Conservation (phyloP, 1,140 invertebrate genomes). For the Solenopsis fugax region DNA sequence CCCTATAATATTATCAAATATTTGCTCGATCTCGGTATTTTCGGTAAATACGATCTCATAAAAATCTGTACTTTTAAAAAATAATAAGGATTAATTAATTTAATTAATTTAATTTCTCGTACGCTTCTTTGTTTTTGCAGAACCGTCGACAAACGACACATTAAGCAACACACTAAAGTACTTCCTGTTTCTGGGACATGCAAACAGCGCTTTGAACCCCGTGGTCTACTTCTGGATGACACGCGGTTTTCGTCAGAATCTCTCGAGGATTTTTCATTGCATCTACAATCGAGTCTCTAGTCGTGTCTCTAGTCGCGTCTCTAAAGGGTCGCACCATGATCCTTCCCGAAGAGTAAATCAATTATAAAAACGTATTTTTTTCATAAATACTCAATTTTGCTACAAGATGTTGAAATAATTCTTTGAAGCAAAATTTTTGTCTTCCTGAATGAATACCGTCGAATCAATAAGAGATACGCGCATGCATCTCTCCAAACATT, state of each 20-base stretch:
- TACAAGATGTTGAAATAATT: too few relatives aligned
- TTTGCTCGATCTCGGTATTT: conserved; percentile 87
- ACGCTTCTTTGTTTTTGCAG: conserved; percentile 69
- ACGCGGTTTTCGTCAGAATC: conserved; percentile 92
- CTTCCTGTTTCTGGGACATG: conserved; percentile 89
- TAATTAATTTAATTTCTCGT: not conserved
- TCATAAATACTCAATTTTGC: not conserved
- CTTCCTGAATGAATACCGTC: not conserved
- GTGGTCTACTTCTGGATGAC: conserved; percentile 96
- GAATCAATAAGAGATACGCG: not conserved
- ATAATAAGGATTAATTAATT: too few relatives aligned
- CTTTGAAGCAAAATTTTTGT: too few relatives aligned
- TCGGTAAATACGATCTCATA: conserved; percentile 74
- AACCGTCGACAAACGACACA: conserved; percentile 46
- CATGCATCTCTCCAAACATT: not conserved
- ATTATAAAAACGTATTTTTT: not conserved
- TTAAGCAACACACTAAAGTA: conserved; percentile 82
- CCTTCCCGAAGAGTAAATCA: conserved; percentile 71
- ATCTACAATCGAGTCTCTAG: conserved; percentile 65
- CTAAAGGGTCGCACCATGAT: conserved; percentile 44
- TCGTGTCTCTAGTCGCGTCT: too few relatives aligned
- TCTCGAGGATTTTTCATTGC: conserved; percentile 88
- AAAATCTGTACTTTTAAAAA: not conserved
- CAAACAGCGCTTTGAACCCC: conserved; percentile 95
- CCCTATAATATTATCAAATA: conserved; percentile 91